These are phyloP conservation scores for Mayetiola destructor DNA, from an alignment of 2,888 invertebrate genomes.

Conservation along the genomic window DNA sequence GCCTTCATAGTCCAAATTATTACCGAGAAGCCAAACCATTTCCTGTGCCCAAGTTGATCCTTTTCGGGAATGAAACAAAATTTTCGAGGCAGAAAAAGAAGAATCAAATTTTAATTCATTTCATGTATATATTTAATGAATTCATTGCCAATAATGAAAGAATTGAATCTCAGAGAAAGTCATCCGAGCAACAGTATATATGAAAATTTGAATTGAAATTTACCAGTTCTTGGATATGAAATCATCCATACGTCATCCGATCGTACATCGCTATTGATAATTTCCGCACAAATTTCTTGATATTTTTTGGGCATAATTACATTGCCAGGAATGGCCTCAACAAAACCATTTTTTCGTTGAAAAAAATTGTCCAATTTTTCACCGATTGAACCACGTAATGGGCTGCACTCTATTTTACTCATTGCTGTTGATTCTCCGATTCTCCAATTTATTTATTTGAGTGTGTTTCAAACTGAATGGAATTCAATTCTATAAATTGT, in stretches of 20 bases:
- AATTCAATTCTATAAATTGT: too few species aligned
- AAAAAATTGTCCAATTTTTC: conserved; percentile 49
- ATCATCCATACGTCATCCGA: conserved; percentile 72
- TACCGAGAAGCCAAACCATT: conserved; percentile 80
- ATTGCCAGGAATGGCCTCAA: conserved; percentile 56
- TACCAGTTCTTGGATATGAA: conserved; percentile 81
- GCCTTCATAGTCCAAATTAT: conserved; percentile 60
- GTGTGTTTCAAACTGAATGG: too few species aligned
- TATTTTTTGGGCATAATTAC: conserved; percentile 56
- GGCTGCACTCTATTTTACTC: not conserved
- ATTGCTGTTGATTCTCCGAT: not conserved
- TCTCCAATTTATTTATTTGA: not conserved
- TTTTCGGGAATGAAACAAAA: conserved; percentile 26
- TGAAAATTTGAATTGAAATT: conserved; percentile 21
- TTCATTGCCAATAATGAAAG: not conserved
- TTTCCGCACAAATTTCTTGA: conserved; percentile 50
- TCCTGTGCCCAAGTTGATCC: conserved; percentile 90
- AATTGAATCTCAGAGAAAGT: not conserved
- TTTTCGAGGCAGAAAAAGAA: not conserved
- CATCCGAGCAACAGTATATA: not conserved
- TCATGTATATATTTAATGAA: not conserved
- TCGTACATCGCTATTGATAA: conserved; percentile 54
- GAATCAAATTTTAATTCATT: not conserved
- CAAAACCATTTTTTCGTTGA: conserved; percentile 46
- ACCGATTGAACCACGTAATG: not conserved